A percentile compares a stretch with the other conserved stretches of the same genome.
phyloP scores from a whole-genome alignment of 2,797 vertebrate species.

The Clangula hyemalis region DNA sequence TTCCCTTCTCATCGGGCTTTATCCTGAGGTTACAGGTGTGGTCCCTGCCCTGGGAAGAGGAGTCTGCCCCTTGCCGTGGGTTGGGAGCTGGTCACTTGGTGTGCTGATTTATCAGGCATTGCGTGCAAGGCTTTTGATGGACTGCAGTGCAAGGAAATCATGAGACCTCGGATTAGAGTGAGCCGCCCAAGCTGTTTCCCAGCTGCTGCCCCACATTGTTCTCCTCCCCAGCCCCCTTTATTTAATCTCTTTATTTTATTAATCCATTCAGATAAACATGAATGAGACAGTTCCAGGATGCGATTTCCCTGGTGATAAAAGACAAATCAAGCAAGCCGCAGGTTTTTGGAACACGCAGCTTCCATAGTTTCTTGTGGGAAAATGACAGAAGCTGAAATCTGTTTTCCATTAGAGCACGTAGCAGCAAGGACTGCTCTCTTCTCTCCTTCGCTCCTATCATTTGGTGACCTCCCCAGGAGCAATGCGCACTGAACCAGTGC shows the following conservation, averaged over 20 bases:
- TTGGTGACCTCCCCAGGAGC: not conserved
- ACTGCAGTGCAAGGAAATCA: not conserved
- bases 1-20: not conserved
- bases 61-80: not conserved
- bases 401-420: not conserved
- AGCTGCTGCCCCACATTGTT: slow-evolving; percentile 19
- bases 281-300: slow-evolving; percentile 33
- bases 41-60: not conserved
- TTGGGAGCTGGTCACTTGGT: not conserved
- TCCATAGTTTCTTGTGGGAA: slow-evolving; percentile 11
- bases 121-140: not conserved
- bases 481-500: not conserved
- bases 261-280: slow-evolving; percentile 53
- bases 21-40: not conserved
- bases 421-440: not conserved
- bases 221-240: not conserved
- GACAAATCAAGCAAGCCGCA: not conserved
- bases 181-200: slow-evolving; percentile 13
- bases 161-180: not conserved
- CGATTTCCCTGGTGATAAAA: not conserved
- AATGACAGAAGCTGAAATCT: slow-evolving; percentile 33
- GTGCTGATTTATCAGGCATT: not conserved
- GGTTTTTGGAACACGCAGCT: not conserved
- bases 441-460: rapidly evolving
- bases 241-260: not conserved